A percentile compares a stretch with the other conserved stretches of the same genome.
Evolutionary conservation across 2,113 vertebrate genomes (phyloP).

Genomic region (Oenanthe melanoleuca): DNA sequence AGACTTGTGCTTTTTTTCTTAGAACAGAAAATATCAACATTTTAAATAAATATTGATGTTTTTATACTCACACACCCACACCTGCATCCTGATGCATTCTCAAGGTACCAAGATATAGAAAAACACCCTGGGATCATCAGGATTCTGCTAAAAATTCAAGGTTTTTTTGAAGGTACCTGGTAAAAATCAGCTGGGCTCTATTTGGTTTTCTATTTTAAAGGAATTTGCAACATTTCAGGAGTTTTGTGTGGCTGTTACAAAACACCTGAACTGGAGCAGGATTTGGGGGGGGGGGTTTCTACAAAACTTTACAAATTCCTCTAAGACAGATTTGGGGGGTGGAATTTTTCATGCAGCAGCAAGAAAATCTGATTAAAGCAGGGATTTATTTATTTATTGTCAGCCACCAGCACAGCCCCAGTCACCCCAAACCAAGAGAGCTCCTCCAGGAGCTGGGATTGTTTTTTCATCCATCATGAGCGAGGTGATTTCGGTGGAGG

Average conservation of each 20-base stretch:
- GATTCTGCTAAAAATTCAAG: neutral
- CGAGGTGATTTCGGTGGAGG: neutral
- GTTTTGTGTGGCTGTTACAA: neutral
- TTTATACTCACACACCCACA: neutral
- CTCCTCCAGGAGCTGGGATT: neutral
- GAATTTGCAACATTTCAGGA: neutral
- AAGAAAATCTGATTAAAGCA: neutral
- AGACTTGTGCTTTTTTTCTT: neutral
- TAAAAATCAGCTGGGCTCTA: neutral
- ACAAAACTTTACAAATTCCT: neutral
- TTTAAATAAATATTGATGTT: neutral
- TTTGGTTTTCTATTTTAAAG: neutral
- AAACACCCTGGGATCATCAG: neutral
- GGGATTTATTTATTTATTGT: neutral
- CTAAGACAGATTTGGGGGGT: accelerated
- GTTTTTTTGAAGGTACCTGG: neutral
- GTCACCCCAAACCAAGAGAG: neutral
- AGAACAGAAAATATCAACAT: neutral
- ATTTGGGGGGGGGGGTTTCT: neutral
- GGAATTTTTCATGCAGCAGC: neutral
- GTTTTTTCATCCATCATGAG: constrained; percentile 17
- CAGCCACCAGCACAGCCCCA: neutral
- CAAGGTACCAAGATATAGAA: neutral
- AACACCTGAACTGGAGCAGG: neutral
- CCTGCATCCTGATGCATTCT: neutral